A percentile compares a stretch with the other conserved stretches of the same genome.
Conservation (phyloP, 1,140 invertebrate species). For the Pseudoatta argentina region DNA sequence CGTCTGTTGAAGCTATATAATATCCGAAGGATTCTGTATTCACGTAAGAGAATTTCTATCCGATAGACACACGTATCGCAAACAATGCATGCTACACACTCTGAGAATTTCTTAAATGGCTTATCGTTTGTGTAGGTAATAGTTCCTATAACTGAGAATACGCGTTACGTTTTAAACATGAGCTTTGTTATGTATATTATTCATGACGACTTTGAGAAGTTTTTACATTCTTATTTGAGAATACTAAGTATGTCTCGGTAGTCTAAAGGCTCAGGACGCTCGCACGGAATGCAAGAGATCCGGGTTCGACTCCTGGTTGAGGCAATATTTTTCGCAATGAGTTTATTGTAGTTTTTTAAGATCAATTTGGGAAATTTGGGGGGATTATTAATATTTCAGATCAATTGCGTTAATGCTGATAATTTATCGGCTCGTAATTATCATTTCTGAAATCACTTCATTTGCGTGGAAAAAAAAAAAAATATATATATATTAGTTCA, state of each 20-base stretch:
- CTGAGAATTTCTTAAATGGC: constrained; percentile 19
- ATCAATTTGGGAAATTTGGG: no score
- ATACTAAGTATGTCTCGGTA: neutral
- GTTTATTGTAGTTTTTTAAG: no score
- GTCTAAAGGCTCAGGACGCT: no score
- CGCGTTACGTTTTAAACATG: neutral
- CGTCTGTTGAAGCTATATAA: constrained; percentile 17
- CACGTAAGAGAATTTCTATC: constrained; percentile 6
- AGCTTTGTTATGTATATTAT: constrained; percentile 18
- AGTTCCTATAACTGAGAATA: neutral
- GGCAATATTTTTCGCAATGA: no score
- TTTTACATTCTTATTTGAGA: constrained; percentile 25
- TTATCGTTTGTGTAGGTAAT: neutral
- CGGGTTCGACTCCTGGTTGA: no score
- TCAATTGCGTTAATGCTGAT: no score
- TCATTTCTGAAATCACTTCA: no score
- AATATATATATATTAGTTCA: no score
- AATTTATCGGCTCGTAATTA: no score
- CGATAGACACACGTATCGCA: neutral
- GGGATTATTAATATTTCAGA: no score
- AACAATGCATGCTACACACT: constrained; percentile 10
- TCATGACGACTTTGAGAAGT: neutral
- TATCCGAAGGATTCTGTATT: neutral
- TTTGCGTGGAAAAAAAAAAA: no score
- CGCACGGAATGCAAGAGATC: no score